Percentiles rank a stretch among this genome's conserved stretches.
Evolutionary conservation across 1,140 invertebrate genomes (phyloP).

Genomic region (Solenopsis fugax): DNA sequence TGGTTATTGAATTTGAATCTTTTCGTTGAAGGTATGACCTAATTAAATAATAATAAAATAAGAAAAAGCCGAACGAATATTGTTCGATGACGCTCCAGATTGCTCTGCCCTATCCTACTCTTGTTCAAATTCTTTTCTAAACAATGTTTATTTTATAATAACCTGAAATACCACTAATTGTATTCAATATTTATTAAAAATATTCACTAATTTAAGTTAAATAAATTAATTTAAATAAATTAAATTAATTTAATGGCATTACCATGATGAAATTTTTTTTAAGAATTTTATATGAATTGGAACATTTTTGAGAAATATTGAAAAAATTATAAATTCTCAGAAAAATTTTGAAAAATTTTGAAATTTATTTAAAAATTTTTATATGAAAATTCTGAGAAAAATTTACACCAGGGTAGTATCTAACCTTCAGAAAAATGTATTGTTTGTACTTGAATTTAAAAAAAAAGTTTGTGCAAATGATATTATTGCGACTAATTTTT

Average conservation of each 20-base stretch:
- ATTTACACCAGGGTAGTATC: neutral
- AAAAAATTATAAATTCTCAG: no score
- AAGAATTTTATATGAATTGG: no score
- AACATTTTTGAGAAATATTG: no score
- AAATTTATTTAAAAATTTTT: no score
- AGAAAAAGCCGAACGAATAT: neutral
- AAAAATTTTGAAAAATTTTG: no score
- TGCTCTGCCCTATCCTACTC: neutral
- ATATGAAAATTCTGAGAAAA: neutral
- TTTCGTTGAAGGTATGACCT: slow-evolving; percentile 22
- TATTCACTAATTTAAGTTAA: no score
- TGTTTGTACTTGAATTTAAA: neutral
- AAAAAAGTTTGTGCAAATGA: neutral
- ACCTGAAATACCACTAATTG: neutral
- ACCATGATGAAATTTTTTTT: no score
- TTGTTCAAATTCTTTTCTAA: neutral
- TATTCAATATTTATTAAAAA: neutral
- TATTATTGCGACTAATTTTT: neutral
- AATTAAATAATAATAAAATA: slow-evolving; percentile 38
- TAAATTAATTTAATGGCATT: no score
- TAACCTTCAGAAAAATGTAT: neutral
- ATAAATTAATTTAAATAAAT: no score
- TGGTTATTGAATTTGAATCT: slow-evolving; percentile 36
- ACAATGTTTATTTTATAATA: no score
- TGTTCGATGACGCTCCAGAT: neutral